These are phyloP conservation scores for Calameuta filiformis DNA, from an alignment of 2,888 invertebrate genomes.

Conservation along the genomic window DNA sequence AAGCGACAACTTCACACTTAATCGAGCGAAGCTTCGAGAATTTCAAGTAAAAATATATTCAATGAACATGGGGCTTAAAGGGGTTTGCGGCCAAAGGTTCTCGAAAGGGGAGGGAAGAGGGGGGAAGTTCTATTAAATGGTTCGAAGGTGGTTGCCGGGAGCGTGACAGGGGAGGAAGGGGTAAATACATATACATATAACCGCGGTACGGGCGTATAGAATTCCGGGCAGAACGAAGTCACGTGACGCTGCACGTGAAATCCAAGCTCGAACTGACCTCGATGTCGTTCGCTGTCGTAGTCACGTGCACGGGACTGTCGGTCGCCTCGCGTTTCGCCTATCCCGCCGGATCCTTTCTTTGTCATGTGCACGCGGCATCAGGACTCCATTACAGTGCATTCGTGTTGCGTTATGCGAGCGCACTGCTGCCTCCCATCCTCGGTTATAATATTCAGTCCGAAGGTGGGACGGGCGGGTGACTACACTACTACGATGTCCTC, in stretches of 20 bases:
- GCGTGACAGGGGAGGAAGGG: neutral
- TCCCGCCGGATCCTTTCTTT: slow-evolving; percentile 32
- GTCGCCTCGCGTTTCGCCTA: slow-evolving; percentile 21
- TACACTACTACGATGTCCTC: neutral
- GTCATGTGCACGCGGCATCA: slow-evolving; percentile 43
- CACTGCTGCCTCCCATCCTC: neutral
- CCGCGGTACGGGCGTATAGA: neutral
- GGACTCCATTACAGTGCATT: slow-evolving; percentile 16
- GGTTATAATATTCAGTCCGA: neutral
- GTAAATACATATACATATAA: neutral
- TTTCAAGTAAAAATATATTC: neutral
- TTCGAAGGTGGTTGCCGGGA: neutral
- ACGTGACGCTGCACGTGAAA: slow-evolving; percentile 49
- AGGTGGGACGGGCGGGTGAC: neutral
- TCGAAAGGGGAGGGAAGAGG: neutral
- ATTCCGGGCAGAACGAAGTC: slow-evolving; percentile 17
- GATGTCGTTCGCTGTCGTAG: slow-evolving; percentile 18
- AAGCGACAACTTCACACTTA: neutral
- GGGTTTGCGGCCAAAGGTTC: neutral
- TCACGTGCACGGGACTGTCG: slow-evolving; percentile 48
- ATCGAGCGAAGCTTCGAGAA: neutral
- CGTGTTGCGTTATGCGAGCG: neutral
- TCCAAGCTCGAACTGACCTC: neutral
- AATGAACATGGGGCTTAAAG: neutral
- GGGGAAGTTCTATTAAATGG: neutral